phyloP scores from a whole-genome alignment of 2,797 vertebrate species.

The Myioborus miniatus region DNA sequence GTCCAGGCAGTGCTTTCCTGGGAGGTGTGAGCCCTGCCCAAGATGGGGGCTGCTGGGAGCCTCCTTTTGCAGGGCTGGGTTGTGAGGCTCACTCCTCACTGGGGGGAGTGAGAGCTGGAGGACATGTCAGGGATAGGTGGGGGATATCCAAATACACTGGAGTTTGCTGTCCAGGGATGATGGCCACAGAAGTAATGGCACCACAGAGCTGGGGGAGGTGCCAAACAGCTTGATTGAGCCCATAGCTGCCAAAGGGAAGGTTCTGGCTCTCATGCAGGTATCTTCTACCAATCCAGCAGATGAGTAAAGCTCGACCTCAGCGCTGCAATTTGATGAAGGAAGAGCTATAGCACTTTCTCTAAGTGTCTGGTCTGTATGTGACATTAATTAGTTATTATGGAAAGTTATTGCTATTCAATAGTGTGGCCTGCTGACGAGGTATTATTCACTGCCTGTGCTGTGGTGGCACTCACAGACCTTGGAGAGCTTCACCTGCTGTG shows the following conservation, averaged over 20 bases:
- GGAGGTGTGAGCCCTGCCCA: neutral
- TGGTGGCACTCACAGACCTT: neutral
- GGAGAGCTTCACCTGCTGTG: neutral
- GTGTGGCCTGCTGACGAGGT: neutral
- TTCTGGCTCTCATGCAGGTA: neutral
- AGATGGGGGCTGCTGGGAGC: neutral
- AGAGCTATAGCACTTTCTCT: neutral
- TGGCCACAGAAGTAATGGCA: neutral
- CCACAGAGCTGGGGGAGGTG: neutral
- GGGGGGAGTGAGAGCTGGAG: neutral
- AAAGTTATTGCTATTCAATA: constrained; percentile 45
- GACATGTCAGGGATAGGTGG: neutral
- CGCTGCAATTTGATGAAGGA: neutral
- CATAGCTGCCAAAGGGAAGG: neutral
- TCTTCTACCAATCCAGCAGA: neutral
- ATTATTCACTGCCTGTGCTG: neutral
- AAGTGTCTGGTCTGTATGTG: constrained; percentile 18
- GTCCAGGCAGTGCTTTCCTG: neutral
- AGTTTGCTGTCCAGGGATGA: neutral
- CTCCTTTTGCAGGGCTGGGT: neutral
- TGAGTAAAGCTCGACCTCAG: neutral
- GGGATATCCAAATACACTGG: neutral
- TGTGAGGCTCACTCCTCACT: neutral
- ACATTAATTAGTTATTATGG: constrained; percentile 40
- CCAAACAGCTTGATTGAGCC: neutral